Percentiles rank a stretch among this genome's conserved stretches.
phyloP scores from a whole-genome alignment of 2,797 vertebrate genomes.

The Triplophysa yarkandensis region DNA sequence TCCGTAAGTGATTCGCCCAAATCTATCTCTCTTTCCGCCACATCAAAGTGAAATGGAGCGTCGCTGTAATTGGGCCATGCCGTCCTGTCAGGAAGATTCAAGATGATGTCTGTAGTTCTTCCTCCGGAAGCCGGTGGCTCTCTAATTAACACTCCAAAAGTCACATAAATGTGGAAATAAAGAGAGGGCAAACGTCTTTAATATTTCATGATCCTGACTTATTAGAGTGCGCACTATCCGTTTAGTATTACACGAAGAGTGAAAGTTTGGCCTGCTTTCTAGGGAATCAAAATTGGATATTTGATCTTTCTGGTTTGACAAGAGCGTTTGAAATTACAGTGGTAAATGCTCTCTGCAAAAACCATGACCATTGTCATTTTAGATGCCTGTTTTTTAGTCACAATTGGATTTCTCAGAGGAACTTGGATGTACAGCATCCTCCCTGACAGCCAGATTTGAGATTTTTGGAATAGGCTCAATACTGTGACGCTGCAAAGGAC shows the following conservation, averaged over 20 bases:
- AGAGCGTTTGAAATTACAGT: background rate
- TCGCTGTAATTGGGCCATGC: slow-evolving; percentile 94
- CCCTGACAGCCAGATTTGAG: background rate
- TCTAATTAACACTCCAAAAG: slow-evolving; percentile 91
- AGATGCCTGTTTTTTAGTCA: background rate
- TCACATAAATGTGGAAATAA: slow-evolving; percentile 82
- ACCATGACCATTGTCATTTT: slow-evolving; percentile 2
- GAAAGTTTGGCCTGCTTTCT: slow-evolving; percentile 78
- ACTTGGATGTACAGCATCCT: too few relatives aligned
- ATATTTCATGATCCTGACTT: slow-evolving; percentile 96
- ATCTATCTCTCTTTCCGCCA: slow-evolving; percentile 91
- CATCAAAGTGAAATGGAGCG: slow-evolving; percentile 93
- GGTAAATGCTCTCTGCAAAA: background rate
- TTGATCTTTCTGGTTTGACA: slow-evolving; percentile 47
- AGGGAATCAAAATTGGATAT: slow-evolving; percentile 62
- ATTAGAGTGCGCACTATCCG: slow-evolving; percentile 90
- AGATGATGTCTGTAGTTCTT: slow-evolving; percentile 89
- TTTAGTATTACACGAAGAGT: slow-evolving; percentile 90
- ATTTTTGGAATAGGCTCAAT: background rate
- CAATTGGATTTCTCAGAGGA: background rate
- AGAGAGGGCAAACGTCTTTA: slow-evolving; percentile 83
- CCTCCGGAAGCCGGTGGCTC: slow-evolving; percentile 91
- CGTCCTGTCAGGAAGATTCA: slow-evolving; percentile 96
- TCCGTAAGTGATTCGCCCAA: slow-evolving; percentile 84
- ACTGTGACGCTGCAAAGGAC: too few relatives aligned